A percentile compares a stretch with the other conserved stretches of the same genome.
These are phyloP conservation scores for Oceanodroma leucorhoa DNA, from an alignment of 2,797 vertebrate genomes.

Conservation along the genomic window DNA sequence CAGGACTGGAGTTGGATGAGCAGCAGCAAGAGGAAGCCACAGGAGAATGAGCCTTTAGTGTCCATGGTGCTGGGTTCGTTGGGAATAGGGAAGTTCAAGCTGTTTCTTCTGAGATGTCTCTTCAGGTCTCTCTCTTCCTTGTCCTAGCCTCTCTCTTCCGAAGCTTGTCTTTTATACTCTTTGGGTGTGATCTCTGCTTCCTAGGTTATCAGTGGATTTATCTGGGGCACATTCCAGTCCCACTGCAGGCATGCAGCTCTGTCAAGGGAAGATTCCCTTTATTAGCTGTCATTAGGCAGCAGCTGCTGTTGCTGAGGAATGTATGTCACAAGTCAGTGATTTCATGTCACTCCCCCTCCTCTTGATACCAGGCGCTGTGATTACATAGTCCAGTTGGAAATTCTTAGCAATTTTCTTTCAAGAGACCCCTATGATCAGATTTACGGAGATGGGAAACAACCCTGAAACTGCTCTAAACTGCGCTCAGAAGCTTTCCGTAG, in stretches of 20 bases:
- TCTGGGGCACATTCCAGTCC: slow-evolving; percentile 85
- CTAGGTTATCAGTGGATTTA: slow-evolving; percentile 74
- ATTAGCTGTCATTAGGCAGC: slow-evolving; percentile 79
- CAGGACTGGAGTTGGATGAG: slow-evolving; percentile 68
- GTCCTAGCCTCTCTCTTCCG: not conserved
- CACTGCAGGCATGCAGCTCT: slow-evolving; percentile 72
- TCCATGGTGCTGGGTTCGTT: slow-evolving; percentile 53
- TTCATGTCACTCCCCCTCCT: slow-evolving; percentile 68
- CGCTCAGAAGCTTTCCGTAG: not conserved
- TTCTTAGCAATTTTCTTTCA: slow-evolving; percentile 62
- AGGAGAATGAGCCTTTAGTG: slow-evolving; percentile 72
- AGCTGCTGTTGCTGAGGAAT: slow-evolving; percentile 68
- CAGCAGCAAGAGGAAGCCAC: slow-evolving; percentile 77
- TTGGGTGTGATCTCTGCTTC: slow-evolving; percentile 47
- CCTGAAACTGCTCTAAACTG: not conserved
- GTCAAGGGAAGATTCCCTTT: slow-evolving; percentile 80
- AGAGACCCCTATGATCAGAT: slow-evolving; percentile 49
- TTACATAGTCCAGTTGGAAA: slow-evolving; percentile 63
- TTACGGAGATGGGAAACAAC: not conserved
- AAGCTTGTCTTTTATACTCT: slow-evolving; percentile 68
- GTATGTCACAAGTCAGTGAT: slow-evolving; percentile 76
- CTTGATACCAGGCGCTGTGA: slow-evolving; percentile 61
- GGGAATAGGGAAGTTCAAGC: not conserved
- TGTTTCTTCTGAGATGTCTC: not conserved
- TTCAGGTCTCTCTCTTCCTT: slow-evolving; percentile 21